Conservation (phyloP, 2,113 vertebrate genomes). For the Hypanus sabinus region DNA sequence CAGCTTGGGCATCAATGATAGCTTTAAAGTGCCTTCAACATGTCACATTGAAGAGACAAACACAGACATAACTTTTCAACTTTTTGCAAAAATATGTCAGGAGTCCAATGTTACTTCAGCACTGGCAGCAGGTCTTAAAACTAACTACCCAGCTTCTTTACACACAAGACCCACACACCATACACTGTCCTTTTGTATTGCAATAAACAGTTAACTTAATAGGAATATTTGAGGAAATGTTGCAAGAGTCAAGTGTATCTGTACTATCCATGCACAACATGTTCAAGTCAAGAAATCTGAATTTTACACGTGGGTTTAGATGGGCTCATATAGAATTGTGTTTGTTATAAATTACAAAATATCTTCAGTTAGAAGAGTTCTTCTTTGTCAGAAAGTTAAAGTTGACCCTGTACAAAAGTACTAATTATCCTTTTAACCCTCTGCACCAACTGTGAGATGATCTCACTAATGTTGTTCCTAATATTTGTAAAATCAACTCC, state of each 20-base stretch:
- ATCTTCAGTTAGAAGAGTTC: not conserved
- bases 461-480: no score
- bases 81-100: not conserved
- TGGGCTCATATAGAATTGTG: not conserved
- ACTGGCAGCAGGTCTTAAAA: not conserved
- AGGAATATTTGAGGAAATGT: not conserved
- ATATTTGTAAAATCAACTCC: not conserved
- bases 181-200: not conserved
- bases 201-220: not conserved
- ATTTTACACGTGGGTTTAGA: not conserved
- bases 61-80: not conserved
- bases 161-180: not conserved
- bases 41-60: not conserved
- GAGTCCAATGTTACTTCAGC: not conserved
- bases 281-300: not conserved
- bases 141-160: not conserved
- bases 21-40: not conserved
- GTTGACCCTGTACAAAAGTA: not conserved
- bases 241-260: not conserved
- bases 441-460: not conserved
- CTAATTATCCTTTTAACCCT: not conserved
- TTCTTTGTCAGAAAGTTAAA: not conserved
- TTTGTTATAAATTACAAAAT: not conserved
- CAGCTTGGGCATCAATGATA: not conserved
- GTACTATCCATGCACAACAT: not conserved